Evolutionary conservation across 2,888 invertebrate genomes (phyloP), one percentile per base, ranked within the genome.

Genomic region (Xanthia icteritia): DNA sequence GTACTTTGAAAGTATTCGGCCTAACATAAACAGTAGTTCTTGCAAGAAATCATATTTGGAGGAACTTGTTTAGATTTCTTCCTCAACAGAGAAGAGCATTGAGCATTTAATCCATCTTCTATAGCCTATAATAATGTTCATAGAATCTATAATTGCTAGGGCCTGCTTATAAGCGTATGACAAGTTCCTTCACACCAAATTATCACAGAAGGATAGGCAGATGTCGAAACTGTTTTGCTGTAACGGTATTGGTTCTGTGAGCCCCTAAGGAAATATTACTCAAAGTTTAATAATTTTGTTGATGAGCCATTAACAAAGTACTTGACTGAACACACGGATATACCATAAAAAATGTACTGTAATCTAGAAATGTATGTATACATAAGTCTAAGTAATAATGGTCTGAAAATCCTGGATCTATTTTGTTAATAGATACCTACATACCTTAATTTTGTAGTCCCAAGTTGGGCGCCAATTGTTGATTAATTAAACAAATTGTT

Each of bases 301-400:
- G 4, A 23, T 39, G 54, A 48, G 15, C 20, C 11, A 42, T 67
- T 45, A 63, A 73, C 81, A 65, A 77, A 73, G 75, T 83, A 79
- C 67, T 77, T 76, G 23, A 75, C 70, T 76, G n/a, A 39, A 81
- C 77, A 76, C 61, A 31, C 1, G 69, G 70, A 51, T 67, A 74
- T 65, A 74, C 23, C 79, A 82, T 79, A 70, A 75, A 77, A 72
- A 83, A 67, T 27, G 36, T 85, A 86, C 69, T 82, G 77, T 84
- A 81, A 80, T 76, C 64, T 87, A 86, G 77, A 81, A 76, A 72
- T 79, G 48, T 86, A 82, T 86, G 67, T 87, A 87, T 73, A 36
- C 76, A 61, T 84, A 84, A 76, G 75, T 82, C 42, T 58, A 58
- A 79, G 72, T 80, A 71, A 68, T 86, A 75, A 82, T 77, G 75